Percentiles rank a stretch among this genome's conserved stretches.
Evolutionary conservation across 2,888 invertebrate genomes (phyloP).

Genomic region (Yponomeuta evonymella): DNA sequence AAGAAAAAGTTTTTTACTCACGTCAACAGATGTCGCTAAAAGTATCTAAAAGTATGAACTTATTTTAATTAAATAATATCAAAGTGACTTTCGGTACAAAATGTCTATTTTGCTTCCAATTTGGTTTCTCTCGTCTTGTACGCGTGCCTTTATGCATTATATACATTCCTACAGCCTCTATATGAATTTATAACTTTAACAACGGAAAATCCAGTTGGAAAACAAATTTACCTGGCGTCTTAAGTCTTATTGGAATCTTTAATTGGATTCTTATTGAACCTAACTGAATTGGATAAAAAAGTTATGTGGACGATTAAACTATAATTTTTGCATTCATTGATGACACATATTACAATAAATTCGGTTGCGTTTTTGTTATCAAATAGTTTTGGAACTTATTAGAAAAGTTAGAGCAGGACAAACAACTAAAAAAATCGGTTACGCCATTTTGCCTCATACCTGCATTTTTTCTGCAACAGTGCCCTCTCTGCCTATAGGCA

Average conservation of each 20-base stretch:
- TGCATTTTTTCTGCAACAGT: not conserved
- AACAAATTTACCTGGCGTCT: slow-evolving; percentile 14
- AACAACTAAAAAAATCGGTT: slow-evolving; percentile 4
- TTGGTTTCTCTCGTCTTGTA: slow-evolving; percentile 66
- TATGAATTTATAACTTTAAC: slow-evolving; percentile 48
- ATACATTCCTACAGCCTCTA: slow-evolving; percentile 58
- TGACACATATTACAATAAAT: too few relatives aligned
- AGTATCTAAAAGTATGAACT: slow-evolving; percentile 25
- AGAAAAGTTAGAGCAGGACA: too few relatives aligned
- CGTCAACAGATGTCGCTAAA: slow-evolving; percentile 44
- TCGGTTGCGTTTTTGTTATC: too few relatives aligned
- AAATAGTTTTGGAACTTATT: too few relatives aligned
- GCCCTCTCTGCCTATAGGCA: slow-evolving; percentile 21
- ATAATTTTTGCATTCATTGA: too few relatives aligned
- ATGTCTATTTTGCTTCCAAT: slow-evolving; percentile 63
- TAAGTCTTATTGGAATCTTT: slow-evolving; percentile 35
- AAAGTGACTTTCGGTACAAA: slow-evolving; percentile 67
- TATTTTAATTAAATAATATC: slow-evolving; percentile 21
- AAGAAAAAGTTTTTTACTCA: not conserved
- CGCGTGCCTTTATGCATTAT: slow-evolving; percentile 53
- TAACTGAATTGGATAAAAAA: slow-evolving; percentile 6
- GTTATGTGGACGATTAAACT: not conserved
- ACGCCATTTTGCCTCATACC: slow-evolving; percentile 19
- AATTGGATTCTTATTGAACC: too few relatives aligned
- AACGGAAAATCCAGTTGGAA: slow-evolving; percentile 48